A percentile compares a stretch with the other conserved stretches of the same genome.
Evolutionary conservation across 2,113 vertebrate genomes (phyloP).

Genomic region (Mesoclemmys tuberculata): DNA sequence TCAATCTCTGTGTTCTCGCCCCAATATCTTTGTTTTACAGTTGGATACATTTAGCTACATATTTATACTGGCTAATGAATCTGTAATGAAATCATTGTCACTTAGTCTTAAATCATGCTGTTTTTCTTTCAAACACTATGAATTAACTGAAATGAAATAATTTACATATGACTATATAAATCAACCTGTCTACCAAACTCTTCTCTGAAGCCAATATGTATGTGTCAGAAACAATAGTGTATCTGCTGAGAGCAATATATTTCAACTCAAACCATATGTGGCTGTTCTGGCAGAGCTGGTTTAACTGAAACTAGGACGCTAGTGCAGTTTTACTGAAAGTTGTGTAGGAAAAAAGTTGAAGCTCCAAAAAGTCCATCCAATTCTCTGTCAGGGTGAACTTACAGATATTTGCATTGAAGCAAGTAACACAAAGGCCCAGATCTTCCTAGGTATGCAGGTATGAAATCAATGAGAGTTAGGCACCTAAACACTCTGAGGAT

Average conservation of each 20-base stretch:
- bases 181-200: background rate
- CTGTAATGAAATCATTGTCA: conserved; percentile 12
- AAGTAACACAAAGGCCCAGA: background rate
- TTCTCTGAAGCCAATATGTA: background rate
- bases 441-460: background rate
- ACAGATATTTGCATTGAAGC: background rate
- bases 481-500: background rate
- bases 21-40: conserved; percentile 20
- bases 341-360: background rate
- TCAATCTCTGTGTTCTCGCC: conserved; percentile 1
- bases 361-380: background rate
- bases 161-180: background rate
- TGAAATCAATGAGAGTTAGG: background rate
- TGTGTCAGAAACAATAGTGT: background rate
- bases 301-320: background rate
- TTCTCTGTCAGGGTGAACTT: background rate
- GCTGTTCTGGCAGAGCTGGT: background rate
- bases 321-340: background rate
- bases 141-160: conserved; percentile 17
- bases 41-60: conserved; percentile 12
- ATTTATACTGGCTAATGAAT: conserved; percentile 30
- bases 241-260: background rate
- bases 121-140: background rate
- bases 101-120: conserved; percentile 25
- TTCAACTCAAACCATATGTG: background rate